Evolutionary conservation across 2,113 vertebrate species (phyloP).

Genomic region (Grantiella picta): DNA sequence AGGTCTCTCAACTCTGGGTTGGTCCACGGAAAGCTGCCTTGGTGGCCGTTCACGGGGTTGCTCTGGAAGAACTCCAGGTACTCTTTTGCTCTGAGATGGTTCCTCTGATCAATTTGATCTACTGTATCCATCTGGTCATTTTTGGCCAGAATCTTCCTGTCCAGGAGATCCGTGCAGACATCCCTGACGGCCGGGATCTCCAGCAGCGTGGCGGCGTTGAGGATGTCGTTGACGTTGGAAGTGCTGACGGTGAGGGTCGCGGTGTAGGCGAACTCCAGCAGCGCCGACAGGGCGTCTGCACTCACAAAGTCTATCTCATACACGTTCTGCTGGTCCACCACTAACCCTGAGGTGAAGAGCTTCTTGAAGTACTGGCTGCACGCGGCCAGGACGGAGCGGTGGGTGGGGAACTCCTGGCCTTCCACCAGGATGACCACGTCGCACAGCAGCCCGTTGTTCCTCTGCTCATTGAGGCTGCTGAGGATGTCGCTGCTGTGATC

Average conservation of each 20-base stretch:
- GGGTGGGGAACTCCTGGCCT: conserved; percentile 93
- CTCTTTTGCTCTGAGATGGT: conserved; percentile 89
- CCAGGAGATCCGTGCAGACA: conserved; percentile 95
- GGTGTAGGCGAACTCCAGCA: conserved; percentile 98
- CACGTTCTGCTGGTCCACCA: conserved; percentile 92
- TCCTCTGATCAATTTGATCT: conserved; percentile 84
- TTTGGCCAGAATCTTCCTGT: conserved; percentile 91
- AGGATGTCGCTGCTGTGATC: conserved; percentile 97
- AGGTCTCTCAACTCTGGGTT: conserved; percentile 72
- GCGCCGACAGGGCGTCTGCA: conserved; percentile 87
- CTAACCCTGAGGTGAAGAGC: conserved; percentile 94
- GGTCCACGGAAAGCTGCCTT: conserved; percentile 72
- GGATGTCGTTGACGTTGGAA: conserved; percentile 90
- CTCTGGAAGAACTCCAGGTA: conserved; percentile 98
- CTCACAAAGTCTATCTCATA: conserved; percentile 96
- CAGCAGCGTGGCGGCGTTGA: conserved; percentile 90
- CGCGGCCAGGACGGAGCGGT: conserved; percentile 96
- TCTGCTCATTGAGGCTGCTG: conserved; percentile 92
- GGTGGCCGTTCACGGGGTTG: conserved; percentile 79
- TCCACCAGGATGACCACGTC: conserved; percentile 94
- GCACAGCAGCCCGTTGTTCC: conserved; percentile 90
- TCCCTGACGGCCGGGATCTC: conserved; percentile 93
- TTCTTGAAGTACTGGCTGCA: conserved; percentile 98
- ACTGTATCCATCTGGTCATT: conserved; percentile 75
- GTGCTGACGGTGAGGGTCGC: conserved; percentile 95